A percentile compares a stretch with the other conserved stretches of the same genome.
Evolutionary conservation across 2,113 vertebrate species (phyloP).

Genomic region (Amblyopsis rosae): DNA sequence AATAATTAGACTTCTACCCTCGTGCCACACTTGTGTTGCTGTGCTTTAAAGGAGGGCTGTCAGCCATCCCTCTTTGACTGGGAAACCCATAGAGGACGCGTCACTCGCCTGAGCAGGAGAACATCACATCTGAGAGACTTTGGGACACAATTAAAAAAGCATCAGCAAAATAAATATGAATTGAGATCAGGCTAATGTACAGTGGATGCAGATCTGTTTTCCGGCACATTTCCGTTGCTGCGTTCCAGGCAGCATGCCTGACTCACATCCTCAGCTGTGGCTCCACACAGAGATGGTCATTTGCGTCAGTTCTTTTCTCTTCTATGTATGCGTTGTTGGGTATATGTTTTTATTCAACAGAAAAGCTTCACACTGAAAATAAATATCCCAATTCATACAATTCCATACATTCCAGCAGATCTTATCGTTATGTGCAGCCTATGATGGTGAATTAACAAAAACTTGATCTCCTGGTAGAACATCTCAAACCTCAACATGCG

Average conservation of each 20-base stretch:
- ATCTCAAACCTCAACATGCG: no score
- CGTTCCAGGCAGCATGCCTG: background rate
- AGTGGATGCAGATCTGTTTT: conserved; percentile 1
- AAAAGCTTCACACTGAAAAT: no score
- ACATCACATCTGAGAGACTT: conserved; percentile 13
- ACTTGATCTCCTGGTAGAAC: no score
- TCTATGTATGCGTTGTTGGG: background rate
- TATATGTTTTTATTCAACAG: background rate
- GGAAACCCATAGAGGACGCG: background rate
- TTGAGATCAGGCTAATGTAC: conserved; percentile 10
- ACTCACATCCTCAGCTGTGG: background rate
- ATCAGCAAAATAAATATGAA: conserved; percentile 31
- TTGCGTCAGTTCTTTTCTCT: background rate
- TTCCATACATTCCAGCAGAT: no score
- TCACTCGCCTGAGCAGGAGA: conserved; percentile 4
- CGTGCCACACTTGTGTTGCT: conserved; percentile 8
- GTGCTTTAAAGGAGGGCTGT: no score
- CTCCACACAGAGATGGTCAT: background rate
- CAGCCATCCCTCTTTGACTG: conserved; percentile 1
- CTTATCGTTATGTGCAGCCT: no score
- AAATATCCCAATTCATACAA: no score
- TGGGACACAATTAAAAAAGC: conserved; percentile 21
- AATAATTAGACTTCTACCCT: background rate
- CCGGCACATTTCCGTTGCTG: conserved; percentile 1
- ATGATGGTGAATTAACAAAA: no score